Base-by-base conservation (phyloP, 2,888 invertebrate genomes). In the Xylophagus ater region DNA sequence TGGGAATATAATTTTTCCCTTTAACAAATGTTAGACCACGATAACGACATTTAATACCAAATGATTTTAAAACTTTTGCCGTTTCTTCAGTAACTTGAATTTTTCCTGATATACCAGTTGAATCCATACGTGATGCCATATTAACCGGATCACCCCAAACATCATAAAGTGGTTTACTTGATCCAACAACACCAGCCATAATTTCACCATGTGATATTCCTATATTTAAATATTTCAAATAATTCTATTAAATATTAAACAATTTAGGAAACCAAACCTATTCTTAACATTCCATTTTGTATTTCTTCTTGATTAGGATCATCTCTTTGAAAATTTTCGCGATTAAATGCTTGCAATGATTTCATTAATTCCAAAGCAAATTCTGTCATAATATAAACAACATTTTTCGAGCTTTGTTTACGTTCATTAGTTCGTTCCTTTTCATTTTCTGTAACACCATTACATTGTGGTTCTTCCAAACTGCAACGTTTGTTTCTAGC, bases 61-160 rank as follows among this genome's bases (percentile, higher is more conserved):
- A 74, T 46, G 76, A 72, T 37, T 76, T 70, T 41, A 85, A 61
- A 32, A 80, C 72, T 6, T 69, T 56, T 0, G 84, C 82, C 1
- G 85, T 84, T 36, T 78, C 75, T 56, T 78, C 74, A 18, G 83
- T 80, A 1, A 80, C 74, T 66, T 87, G 86, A 52, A 87, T 84
- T 59, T 74, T 73, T 28, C 84, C 82, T 2, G 79, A 71, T 47
- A 79, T 69, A 6, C 94, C 94, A 2, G 86, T 88, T 1, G 87
- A 87, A 56, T 94, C 94, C 92, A 96, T 92, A 53, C 96, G 72
- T 1, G 92, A 90, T 3, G 96, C 92, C 76, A 96, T 84, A 63
- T 96, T 96, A 0, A 94, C 94, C 1, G 93, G 84, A 62, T 94
- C 86, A 0, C 94, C 94, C 93, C 94, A 96, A 54, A 94, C 90